A percentile compares a stretch with the other conserved stretches of the same genome.
Conservation (phyloP, 2,888 invertebrate species). For the Druceiella hillmani region DNA sequence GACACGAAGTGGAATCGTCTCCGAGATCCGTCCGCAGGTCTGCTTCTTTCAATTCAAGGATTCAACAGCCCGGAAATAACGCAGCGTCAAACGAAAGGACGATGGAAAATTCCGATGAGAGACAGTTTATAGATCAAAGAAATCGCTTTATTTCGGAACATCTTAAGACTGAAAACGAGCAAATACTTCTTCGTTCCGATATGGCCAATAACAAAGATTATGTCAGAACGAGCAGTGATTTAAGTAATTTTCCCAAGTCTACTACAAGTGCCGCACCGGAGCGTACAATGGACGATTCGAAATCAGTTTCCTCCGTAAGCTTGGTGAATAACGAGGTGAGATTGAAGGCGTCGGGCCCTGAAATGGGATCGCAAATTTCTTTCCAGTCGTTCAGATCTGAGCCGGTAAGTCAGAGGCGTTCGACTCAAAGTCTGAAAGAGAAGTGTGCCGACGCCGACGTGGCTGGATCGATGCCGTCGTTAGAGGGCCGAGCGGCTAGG, state of each 20-base stretch:
- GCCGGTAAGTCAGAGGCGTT: constrained; percentile 32
- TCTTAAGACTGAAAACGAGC: too few relatives aligned
- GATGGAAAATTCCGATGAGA: too few relatives aligned
- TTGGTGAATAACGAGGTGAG: constrained; percentile 7
- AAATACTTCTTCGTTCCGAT: too few relatives aligned
- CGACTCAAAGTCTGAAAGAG: constrained; percentile 37
- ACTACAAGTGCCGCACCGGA: too few relatives aligned
- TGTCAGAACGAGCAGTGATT: too few relatives aligned
- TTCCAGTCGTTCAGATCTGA: constrained; percentile 43
- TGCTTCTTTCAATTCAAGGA: constrained; percentile 28
- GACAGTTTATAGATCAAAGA: too few relatives aligned
- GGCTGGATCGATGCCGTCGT: constrained; percentile 30
- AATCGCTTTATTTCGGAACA: too few relatives aligned
- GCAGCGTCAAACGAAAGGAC: background rate
- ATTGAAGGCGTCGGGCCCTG: too few relatives aligned
- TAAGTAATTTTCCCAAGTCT: too few relatives aligned
- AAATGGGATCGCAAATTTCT: constrained; percentile 35
- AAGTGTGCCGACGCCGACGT: constrained; percentile 22
- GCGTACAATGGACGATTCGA: too few relatives aligned
- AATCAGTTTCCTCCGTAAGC: constrained; percentile 10
- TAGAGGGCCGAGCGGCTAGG: constrained; percentile 33
- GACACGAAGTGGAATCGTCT: constrained; percentile 39
- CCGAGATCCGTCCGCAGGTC: constrained; percentile 37
- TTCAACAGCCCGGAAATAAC: background rate
- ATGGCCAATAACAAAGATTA: too few relatives aligned